These are phyloP conservation scores for Linnaemya vulpina DNA, from an alignment of 2,888 invertebrate genomes.

Conservation along the genomic window DNA sequence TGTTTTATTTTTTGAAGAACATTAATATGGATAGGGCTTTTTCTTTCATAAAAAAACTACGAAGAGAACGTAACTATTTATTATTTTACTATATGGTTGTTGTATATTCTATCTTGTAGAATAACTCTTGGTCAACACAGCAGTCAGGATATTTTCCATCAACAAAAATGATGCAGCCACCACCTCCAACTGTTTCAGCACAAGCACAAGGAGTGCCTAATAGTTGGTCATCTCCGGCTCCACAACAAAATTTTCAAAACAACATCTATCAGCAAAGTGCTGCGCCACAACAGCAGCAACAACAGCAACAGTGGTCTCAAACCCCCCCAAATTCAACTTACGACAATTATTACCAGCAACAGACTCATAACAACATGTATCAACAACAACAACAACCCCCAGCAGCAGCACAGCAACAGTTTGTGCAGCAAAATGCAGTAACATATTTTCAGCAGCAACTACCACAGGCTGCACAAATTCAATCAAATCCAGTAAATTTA, in stretches of 20 bases:
- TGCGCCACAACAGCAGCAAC: constrained; percentile 7
- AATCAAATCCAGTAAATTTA: constrained; percentile 63
- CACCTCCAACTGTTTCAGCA: constrained; percentile 8
- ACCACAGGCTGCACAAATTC: constrained; percentile 51
- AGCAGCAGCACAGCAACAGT: constrained; percentile 29
- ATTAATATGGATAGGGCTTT: too few relatives aligned
- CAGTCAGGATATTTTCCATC: constrained; percentile 63
- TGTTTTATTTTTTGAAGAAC: too few relatives aligned
- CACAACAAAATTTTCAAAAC: constrained; percentile 62
- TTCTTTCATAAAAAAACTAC: too few relatives aligned
- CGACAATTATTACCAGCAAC: constrained; percentile 56
- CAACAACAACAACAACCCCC: constrained; percentile 47
- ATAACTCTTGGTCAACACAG: constrained; percentile 60
- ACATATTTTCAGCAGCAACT: constrained; percentile 61
- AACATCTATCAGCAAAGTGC: constrained; percentile 56
- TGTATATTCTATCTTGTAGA: constrained; percentile 15
- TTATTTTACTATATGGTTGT: too few relatives aligned
- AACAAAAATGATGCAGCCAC: constrained; percentile 70
- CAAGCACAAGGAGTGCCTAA: constrained; percentile 13
- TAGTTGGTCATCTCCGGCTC: constrained; percentile 66
- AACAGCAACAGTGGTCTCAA: constrained; percentile 60
- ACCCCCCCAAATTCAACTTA: constrained; percentile 44
- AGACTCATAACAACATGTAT: constrained; percentile 58
- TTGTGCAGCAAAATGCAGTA: constrained; percentile 34
- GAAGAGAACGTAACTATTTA: too few relatives aligned